Percentiles rank a stretch among this genome's conserved stretches.
Conservation (phyloP, 2,797 vertebrate species). For the Pseudochirops cupreus region DNA sequence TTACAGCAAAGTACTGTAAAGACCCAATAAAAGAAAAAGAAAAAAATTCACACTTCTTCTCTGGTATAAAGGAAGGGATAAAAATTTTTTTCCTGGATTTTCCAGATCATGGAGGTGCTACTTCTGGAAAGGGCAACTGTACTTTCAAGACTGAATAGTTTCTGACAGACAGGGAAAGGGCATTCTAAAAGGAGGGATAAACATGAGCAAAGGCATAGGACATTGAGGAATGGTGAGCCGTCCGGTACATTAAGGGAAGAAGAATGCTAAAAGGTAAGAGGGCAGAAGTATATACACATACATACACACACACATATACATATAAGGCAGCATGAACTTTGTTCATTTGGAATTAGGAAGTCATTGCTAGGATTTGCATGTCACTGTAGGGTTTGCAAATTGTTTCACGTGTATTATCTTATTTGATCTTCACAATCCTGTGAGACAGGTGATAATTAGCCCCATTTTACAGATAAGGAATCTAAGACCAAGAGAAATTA, state of each 20-base stretch:
- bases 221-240: background rate
- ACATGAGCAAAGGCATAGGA: background rate
- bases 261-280: background rate
- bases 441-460: background rate
- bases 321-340: background rate
- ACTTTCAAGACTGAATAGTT: background rate
- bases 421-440: background rate
- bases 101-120: background rate
- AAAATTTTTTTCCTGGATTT: background rate
- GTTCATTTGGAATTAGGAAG: background rate
- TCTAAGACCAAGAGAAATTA: background rate
- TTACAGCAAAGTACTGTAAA: background rate
- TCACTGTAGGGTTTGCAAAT: background rate
- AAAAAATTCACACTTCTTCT: background rate
- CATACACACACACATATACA: too few relatives aligned
- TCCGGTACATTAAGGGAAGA: background rate
- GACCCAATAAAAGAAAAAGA: background rate
- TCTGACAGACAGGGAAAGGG: background rate
- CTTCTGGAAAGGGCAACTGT: background rate
- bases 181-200: background rate
- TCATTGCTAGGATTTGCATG: background rate
- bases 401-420: background rate
- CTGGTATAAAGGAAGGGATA: background rate
- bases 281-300: background rate
- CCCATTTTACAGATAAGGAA: background rate